Conservation (phyloP, 2,113 vertebrate species). For the Oriolus oriolus region DNA sequence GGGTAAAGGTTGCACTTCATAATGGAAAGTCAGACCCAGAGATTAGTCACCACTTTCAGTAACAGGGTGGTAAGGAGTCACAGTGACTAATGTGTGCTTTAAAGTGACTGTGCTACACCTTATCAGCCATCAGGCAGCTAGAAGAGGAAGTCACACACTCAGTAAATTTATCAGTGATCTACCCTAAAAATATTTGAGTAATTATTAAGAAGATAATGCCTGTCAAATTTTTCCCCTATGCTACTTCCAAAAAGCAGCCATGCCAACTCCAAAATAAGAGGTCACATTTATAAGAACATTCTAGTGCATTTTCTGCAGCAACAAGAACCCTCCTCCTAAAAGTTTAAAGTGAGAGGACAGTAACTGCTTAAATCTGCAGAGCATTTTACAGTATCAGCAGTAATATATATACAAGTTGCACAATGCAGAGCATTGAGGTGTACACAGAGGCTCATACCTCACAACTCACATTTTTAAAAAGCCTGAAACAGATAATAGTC, state of each 20-base stretch:
- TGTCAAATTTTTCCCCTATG: not conserved
- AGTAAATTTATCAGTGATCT: not conserved
- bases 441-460: not conserved
- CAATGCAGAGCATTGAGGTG: not conserved
- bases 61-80: not conserved
- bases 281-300: not conserved
- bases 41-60: constrained; percentile 28
- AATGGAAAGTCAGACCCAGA: not conserved
- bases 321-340: not conserved
- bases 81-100: constrained; percentile 32
- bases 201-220: not conserved
- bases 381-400: not conserved
- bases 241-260: not conserved
- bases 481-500: not conserved
- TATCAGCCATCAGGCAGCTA: not conserved
- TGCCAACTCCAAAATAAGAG: not conserved
- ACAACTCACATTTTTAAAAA: not conserved
- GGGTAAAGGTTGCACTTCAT: not conserved
- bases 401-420: not conserved
- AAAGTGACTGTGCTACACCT: not conserved
- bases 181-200: not conserved
- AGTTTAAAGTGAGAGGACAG: not conserved
- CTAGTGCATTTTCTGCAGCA: not conserved
- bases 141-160: not conserved
- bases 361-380: not conserved